These are phyloP conservation scores for Illadopsis cleaveri DNA, from an alignment of 2,113 vertebrate genomes.

Conservation along the genomic window DNA sequence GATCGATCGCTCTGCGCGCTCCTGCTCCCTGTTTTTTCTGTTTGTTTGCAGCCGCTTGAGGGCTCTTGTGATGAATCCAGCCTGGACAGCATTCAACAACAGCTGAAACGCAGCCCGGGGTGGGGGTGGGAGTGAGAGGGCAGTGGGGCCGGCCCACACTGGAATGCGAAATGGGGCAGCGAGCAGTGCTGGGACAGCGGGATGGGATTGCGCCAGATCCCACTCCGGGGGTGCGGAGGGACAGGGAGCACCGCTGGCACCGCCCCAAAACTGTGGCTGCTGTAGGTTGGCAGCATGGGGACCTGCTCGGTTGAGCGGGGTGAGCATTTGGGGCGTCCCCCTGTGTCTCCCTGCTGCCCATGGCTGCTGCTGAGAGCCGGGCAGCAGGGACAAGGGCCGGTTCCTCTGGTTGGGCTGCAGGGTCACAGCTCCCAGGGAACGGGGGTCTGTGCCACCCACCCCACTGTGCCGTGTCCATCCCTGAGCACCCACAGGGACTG, in stretches of 20 bases:
- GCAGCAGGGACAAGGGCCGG: neutral
- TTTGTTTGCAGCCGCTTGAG: slow-evolving; percentile 69
- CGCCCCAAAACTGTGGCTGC: neutral
- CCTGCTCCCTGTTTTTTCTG: slow-evolving; percentile 13
- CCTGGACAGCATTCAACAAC: slow-evolving; percentile 59
- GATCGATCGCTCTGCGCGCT: slow-evolving; percentile 42
- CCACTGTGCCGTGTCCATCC: accelerated
- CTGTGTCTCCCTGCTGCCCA: neutral
- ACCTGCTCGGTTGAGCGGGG: accelerated
- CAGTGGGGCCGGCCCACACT: slow-evolving; percentile 43
- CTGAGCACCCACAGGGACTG: neutral
- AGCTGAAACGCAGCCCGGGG: slow-evolving; percentile 56
- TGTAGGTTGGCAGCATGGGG: neutral
- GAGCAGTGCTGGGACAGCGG: neutral
- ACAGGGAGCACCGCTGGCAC: neutral
- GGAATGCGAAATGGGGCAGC: slow-evolving; percentile 54
- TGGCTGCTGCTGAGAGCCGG: neutral
- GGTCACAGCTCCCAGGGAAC: neutral
- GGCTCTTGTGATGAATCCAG: slow-evolving; percentile 69
- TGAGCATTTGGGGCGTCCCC: neutral
- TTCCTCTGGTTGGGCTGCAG: neutral
- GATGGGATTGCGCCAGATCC: neutral
- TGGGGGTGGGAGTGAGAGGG: slow-evolving; percentile 64
- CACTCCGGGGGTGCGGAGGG: neutral
- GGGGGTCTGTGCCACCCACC: accelerated